Evolutionary conservation across 2,797 vertebrate genomes (phyloP).

Genomic region (Poeciliopsis paucimaculata): DNA sequence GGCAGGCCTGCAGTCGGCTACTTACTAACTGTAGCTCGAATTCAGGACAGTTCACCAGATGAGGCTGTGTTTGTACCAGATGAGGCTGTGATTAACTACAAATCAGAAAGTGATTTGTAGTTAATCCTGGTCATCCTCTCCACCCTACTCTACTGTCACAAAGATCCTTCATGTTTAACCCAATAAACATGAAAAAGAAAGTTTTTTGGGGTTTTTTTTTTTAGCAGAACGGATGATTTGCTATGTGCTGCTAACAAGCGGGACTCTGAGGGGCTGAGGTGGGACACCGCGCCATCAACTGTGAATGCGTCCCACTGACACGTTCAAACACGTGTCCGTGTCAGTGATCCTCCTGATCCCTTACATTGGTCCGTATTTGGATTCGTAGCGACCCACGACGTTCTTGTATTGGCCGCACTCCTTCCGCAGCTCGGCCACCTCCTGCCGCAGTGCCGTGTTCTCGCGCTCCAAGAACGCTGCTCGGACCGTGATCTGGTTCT

Average conservation of each 20-base stretch:
- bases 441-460: conserved; percentile 88
- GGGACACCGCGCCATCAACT: background rate
- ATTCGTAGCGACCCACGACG: conserved; percentile 86
- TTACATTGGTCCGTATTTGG: conserved; percentile 92
- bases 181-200: background rate
- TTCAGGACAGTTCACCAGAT: background rate
- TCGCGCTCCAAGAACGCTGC: conserved; percentile 96
- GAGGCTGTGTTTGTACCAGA: background rate
- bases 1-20: background rate
- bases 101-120: background rate
- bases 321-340: background rate
- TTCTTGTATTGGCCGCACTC: conserved; percentile 90
- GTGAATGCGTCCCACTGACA: background rate
- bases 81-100: background rate
- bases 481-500: conserved; percentile 97
- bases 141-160: background rate
- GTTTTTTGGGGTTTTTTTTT: background rate
- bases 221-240: background rate
- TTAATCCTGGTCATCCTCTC: background rate
- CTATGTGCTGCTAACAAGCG: background rate
- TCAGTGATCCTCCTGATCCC: conserved; percentile 46
- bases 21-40: background rate
- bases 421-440: conserved; percentile 94
- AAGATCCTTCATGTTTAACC: background rate
- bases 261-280: background rate